A percentile compares a stretch with the other conserved stretches of the same genome.
phyloP scores from a whole-genome alignment of 2,113 vertebrate genomes.

The Tragelaphus imberbis region DNA sequence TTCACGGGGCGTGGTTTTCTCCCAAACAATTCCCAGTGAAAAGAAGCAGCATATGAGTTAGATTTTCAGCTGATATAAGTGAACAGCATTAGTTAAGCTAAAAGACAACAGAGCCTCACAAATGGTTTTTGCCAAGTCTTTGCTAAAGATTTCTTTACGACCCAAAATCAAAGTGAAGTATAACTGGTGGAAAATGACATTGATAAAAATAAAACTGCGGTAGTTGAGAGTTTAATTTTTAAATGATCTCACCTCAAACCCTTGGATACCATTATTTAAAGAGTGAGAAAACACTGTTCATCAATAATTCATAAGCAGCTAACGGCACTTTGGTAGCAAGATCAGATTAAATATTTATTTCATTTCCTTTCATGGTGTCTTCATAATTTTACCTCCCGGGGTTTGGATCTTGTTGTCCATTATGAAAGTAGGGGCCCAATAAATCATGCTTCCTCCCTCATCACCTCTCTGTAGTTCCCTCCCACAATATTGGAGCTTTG shows the following conservation, averaged over 20 bases:
- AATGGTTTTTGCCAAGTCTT: neutral
- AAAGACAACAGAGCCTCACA: neutral
- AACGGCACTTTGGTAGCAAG: neutral
- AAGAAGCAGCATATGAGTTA: neutral
- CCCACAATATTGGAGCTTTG: neutral
- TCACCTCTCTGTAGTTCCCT: neutral
- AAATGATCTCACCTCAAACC: neutral
- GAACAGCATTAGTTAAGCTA: neutral
- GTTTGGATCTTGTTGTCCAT: neutral
- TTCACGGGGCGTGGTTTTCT: neutral
- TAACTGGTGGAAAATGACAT: neutral
- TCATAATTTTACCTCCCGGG: neutral
- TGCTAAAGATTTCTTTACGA: neutral
- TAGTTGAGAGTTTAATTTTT: neutral
- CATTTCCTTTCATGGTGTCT: neutral
- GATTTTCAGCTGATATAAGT: neutral
- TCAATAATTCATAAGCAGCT: constrained; percentile 12
- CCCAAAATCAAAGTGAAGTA: neutral
- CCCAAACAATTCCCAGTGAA: neutral
- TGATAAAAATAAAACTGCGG: constrained; percentile 9
- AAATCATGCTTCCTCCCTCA: neutral
- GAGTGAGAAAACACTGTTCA: constrained; percentile 14
- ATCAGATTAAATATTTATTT: constrained; percentile 45
- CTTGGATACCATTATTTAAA: neutral
- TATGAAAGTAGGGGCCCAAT: neutral